Percentiles rank a stretch among this genome's conserved stretches.
phyloP scores from a whole-genome alignment of 2,888 invertebrate species.

The Hyalella azteca region DNA sequence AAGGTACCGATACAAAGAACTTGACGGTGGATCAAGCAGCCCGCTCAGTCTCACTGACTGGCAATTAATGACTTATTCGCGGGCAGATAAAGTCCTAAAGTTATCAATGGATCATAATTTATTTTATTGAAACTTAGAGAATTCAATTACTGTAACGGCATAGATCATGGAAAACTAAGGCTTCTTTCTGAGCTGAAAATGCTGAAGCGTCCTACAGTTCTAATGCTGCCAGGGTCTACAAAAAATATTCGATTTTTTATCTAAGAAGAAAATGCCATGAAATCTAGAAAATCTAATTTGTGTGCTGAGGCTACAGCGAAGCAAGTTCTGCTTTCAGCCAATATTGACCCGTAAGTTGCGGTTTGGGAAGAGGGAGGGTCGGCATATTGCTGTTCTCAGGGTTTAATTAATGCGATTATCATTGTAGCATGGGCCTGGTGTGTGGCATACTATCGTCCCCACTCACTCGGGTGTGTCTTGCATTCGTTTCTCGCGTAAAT shows the following conservation, averaged over 20 bases:
- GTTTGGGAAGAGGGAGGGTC: conserved; percentile 15
- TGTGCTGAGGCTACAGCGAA: conserved; percentile 32
- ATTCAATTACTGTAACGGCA: too few relatives aligned
- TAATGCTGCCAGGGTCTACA: conserved; percentile 42
- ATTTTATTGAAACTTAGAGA: too few relatives aligned
- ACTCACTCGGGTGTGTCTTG: neutral
- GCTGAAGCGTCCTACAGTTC: conserved; percentile 22
- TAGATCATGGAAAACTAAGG: too few relatives aligned
- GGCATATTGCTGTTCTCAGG: neutral
- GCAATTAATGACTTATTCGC: too few relatives aligned
- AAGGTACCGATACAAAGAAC: too few relatives aligned
- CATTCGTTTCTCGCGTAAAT: too few relatives aligned
- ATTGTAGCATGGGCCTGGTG: neutral
- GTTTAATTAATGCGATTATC: neutral
- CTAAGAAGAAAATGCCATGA: conserved; percentile 30
- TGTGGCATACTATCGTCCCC: neutral
- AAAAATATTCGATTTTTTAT: conserved; percentile 33
- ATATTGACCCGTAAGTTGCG: conserved; percentile 25
- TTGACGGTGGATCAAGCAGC: too few relatives aligned
- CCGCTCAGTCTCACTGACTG: too few relatives aligned
- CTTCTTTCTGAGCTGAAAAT: too few relatives aligned
- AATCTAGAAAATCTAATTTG: conserved; percentile 28
- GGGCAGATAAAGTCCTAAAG: too few relatives aligned
- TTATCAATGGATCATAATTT: too few relatives aligned
- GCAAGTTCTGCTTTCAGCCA: conserved; percentile 20